phyloP scores from a whole-genome alignment of 2,888 invertebrate species.

The Drosophila percnosoma region DNA sequence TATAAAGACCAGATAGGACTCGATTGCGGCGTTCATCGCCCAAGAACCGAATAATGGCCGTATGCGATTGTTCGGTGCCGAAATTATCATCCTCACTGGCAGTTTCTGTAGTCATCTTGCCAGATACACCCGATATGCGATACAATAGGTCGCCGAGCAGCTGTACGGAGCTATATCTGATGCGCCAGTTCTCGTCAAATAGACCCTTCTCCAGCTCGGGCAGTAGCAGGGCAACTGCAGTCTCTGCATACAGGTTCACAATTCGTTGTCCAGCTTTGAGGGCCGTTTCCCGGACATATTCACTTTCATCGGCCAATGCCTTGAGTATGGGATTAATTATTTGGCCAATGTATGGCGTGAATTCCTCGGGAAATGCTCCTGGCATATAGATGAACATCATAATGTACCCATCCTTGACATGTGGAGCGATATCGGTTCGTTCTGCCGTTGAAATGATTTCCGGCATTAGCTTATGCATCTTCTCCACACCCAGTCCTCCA shows the following conservation, averaged over 20 bases:
- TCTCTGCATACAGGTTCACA: conserved; percentile 97
- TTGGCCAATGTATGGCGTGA: conserved; percentile 97
- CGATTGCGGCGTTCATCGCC: conserved; percentile 96
- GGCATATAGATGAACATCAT: conserved; percentile 99
- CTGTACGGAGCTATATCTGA: conserved; percentile 97
- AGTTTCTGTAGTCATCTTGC: conserved; percentile 99
- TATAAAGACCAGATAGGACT: conserved; percentile 97
- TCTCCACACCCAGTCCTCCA: conserved; percentile 97
- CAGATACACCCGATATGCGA: conserved; percentile 98
- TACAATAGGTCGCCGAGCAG: conserved; percentile 97
- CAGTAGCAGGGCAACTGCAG: conserved; percentile 95
- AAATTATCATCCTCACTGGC: conserved; percentile 99
- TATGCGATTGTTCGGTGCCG: conserved; percentile 97
- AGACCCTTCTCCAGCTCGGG: conserved; percentile 97
- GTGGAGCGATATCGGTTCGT: conserved; percentile 96
- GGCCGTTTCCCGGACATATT: conserved; percentile 99
- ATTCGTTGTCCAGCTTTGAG: conserved; percentile 98
- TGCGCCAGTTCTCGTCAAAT: conserved; percentile 99
- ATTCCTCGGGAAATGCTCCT: conserved; percentile 97
- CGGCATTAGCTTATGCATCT: conserved; percentile 98
- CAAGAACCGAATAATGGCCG: conserved; percentile 94
- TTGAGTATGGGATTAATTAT: conserved; percentile 98
- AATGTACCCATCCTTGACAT: conserved; percentile 99
- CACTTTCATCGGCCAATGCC: conserved; percentile 99
- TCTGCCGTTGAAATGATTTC: conserved; percentile 97